Percentiles rank a stretch among this genome's conserved stretches.
Evolutionary conservation across 2,797 vertebrate genomes (phyloP).

Genomic region (Rallus crepitans): DNA sequence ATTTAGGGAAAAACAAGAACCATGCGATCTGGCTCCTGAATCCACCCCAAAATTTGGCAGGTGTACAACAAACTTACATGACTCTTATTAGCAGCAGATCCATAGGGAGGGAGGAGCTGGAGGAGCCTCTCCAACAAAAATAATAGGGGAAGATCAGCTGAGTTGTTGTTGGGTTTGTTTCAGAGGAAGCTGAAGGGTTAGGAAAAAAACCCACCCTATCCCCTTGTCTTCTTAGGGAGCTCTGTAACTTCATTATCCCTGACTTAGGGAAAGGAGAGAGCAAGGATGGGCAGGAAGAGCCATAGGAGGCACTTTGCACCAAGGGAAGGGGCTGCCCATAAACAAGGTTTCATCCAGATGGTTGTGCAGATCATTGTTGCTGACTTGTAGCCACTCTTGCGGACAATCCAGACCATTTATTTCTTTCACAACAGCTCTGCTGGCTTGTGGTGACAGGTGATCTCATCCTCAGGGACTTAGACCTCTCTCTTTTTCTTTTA

Average conservation of each 20-base stretch:
- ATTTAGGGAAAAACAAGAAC: not conserved
- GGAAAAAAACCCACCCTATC: not conserved
- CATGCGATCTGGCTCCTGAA: not conserved
- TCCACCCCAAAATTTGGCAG: not conserved
- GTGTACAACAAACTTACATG: not conserved
- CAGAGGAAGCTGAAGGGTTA: not conserved
- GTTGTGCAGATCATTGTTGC: not conserved
- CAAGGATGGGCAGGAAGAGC: not conserved
- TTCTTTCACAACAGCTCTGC: not conserved
- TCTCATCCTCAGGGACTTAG: not conserved
- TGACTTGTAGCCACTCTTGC: not conserved
- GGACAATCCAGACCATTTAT: not conserved
- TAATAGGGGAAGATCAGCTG: not conserved
- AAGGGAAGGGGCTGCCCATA: not conserved
- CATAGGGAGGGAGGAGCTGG: not conserved
- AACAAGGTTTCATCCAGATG: not conserved
- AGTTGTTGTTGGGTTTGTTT: slow-evolving; percentile 38
- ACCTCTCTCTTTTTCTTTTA: not conserved
- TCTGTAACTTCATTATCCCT: not conserved
- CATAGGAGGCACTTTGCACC: not conserved
- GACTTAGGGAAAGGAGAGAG: not conserved
- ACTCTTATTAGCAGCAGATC: not conserved
- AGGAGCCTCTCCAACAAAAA: slow-evolving; percentile 38
- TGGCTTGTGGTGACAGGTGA: not conserved
- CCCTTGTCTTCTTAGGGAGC: not conserved